Evolutionary conservation across 2,888 invertebrate species (phyloP).

Genomic region (Agonum fuliginosum): DNA sequence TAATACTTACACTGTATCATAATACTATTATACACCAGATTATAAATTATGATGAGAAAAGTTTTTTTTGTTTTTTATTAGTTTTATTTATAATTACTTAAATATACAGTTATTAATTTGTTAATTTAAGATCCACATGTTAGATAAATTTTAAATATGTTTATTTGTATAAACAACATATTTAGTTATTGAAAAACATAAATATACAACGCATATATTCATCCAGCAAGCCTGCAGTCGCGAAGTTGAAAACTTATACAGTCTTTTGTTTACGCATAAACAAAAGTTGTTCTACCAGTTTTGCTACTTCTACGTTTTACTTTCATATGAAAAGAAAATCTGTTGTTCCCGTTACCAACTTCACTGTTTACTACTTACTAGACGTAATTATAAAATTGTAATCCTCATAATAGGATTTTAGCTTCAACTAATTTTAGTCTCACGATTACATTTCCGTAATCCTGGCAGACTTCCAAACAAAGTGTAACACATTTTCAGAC

Average conservation of each 20-base stretch:
- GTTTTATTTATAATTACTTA: no score
- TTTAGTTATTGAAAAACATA: neutral
- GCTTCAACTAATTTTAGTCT: neutral
- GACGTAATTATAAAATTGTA: neutral
- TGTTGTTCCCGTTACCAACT: neutral
- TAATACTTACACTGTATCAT: no score
- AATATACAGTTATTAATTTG: no score
- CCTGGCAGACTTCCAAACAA: neutral
- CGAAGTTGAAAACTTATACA: conserved; percentile 12
- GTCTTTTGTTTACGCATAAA: conserved; percentile 37
- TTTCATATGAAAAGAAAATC: conserved; percentile 12
- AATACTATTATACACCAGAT: no score
- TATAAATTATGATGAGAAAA: no score
- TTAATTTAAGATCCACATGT: no score
- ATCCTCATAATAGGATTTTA: neutral
- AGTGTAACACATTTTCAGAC: neutral
- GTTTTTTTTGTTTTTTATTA: no score
- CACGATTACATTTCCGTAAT: neutral
- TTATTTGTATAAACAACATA: neutral
- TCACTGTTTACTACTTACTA: conserved; percentile 2
- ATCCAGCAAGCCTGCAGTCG: neutral
- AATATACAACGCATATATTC: conserved; percentile 8
- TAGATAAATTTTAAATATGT: conserved; percentile 7
- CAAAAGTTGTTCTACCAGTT: conserved; percentile 33
- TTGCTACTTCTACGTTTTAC: conserved; percentile 20